Conservation (phyloP, 2,888 invertebrate genomes). For the Mythimna impura region DNA sequence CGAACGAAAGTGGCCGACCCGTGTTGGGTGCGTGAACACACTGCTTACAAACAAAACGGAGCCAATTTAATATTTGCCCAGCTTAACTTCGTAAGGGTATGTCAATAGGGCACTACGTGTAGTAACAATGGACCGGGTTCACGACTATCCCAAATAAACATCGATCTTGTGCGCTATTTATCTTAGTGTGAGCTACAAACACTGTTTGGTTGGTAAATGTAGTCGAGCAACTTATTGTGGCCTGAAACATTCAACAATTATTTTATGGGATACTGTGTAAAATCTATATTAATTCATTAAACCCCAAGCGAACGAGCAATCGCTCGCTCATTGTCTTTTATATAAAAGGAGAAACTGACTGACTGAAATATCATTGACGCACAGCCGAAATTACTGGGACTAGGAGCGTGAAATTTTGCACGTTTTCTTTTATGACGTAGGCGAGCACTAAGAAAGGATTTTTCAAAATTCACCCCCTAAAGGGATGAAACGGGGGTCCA, state of each 20-base stretch:
- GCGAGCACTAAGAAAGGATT: too few relatives aligned
- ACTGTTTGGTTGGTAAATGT: conserved; percentile 62
- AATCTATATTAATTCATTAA: too few relatives aligned
- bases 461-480: too few relatives aligned
- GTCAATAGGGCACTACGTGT: conserved; percentile 75
- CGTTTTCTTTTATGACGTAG: too few relatives aligned
- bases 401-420: too few relatives aligned
- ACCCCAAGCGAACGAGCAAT: too few relatives aligned
- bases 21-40: conserved; percentile 54
- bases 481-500: too few relatives aligned
- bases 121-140: conserved; percentile 75
- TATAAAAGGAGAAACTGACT: too few relatives aligned
- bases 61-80: conserved; percentile 82
- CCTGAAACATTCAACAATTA: background rate
- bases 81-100: conserved; percentile 77
- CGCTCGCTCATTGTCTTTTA: too few relatives aligned
- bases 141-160: conserved; percentile 84
- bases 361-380: too few relatives aligned
- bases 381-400: too few relatives aligned
- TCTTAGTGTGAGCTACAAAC: conserved; percentile 76
- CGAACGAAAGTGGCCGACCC: conserved; percentile 59
- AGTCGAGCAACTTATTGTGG: conserved; percentile 52
- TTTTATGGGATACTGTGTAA: too few relatives aligned
- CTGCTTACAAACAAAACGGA: conserved; percentile 69
- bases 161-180: conserved; percentile 81